A percentile compares a stretch with the other conserved stretches of the same genome.
Evolutionary conservation across 2,113 vertebrate species (phyloP).

Genomic region (Pituophis catenifer): DNA sequence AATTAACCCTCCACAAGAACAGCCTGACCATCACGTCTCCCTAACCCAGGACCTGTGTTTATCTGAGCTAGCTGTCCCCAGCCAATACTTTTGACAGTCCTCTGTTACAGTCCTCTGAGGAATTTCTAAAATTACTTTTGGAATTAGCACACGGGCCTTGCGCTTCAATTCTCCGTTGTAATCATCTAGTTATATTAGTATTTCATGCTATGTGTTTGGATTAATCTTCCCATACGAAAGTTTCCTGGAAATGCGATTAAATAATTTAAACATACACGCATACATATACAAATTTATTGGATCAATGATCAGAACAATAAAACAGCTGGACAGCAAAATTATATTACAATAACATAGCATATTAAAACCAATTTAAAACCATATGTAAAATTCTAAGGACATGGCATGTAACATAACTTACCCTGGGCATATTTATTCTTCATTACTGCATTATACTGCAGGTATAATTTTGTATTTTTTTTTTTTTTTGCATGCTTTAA

Average conservation of each 20-base stretch:
- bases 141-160: neutral
- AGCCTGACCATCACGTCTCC: neutral
- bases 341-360: neutral
- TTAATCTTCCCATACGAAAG: neutral
- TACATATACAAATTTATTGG: neutral
- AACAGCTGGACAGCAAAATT: neutral
- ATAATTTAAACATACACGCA: neutral
- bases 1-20: neutral
- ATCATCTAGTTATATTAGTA: neutral
- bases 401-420: neutral
- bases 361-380: neutral
- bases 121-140: neutral
- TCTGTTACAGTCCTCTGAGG: neutral
- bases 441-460: too few species aligned
- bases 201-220: neutral
- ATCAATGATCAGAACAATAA: neutral
- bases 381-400: neutral
- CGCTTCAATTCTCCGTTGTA: neutral
- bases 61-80: neutral
- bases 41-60: neutral
- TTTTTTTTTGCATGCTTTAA: neutral
- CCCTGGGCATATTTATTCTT: neutral
- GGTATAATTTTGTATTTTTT: neutral
- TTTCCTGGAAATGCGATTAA: neutral
- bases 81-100: neutral